phyloP scores from a whole-genome alignment of 2,113 vertebrate genomes.

The Ctenodactylus gundi region DNA sequence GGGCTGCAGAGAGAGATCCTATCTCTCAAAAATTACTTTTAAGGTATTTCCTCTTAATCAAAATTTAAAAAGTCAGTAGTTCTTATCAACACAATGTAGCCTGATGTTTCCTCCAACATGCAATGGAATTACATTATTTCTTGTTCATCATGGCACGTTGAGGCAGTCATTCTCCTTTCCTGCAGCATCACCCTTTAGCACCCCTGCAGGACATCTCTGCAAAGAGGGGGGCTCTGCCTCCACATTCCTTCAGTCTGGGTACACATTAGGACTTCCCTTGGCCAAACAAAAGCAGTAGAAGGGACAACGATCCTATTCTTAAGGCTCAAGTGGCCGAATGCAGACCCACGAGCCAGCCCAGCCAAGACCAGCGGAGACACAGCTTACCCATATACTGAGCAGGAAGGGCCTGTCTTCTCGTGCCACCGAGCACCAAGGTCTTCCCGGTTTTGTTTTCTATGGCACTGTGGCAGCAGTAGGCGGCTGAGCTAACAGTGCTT shows the following conservation, averaged over 20 bases:
- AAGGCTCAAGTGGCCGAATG: not conserved
- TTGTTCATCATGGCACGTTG: not conserved
- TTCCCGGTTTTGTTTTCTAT: too few relatives aligned
- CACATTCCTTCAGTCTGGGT: not conserved
- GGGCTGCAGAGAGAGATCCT: too few relatives aligned
- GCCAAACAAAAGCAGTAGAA: not conserved
- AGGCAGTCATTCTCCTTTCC: too few relatives aligned
- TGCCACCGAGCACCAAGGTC: too few relatives aligned
- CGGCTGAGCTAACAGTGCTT: too few relatives aligned
- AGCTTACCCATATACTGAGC: not conserved
- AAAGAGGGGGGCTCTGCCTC: not conserved
- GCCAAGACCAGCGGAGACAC: accelerated
- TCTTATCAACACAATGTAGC: not conserved
- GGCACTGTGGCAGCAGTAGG: accelerated
- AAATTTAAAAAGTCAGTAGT: not conserved
- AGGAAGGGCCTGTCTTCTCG: not conserved
- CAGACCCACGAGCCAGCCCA: accelerated
- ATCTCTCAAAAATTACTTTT: too few relatives aligned
- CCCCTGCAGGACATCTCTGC: not conserved
- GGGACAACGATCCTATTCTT: not conserved
- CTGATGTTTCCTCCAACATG: not conserved
- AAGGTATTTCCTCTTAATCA: not conserved
- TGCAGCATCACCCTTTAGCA: not conserved
- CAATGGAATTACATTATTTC: not conserved
- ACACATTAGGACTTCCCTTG: not conserved